Percentiles rank a stretch among this genome's conserved stretches.
phyloP scores from a whole-genome alignment of 2,888 invertebrate species.

The Dermolepida albohirtum region DNA sequence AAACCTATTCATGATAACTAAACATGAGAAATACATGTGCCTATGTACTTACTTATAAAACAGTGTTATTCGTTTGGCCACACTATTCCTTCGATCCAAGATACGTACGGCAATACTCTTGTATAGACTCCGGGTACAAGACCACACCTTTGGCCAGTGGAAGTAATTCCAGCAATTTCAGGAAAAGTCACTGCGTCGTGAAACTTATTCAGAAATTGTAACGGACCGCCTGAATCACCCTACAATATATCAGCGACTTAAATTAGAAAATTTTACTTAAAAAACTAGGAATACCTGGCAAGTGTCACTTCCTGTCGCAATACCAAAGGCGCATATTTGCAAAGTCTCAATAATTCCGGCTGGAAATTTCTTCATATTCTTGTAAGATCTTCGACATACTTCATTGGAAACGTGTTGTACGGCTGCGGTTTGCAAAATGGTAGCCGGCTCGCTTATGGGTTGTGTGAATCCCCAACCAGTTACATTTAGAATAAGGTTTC shows the following conservation, averaged over 20 bases:
- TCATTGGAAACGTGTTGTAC: background rate
- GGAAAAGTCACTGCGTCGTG: conserved; percentile 1
- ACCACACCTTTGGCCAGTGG: conserved; percentile 8
- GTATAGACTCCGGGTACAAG: conserved; percentile 20
- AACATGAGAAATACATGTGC: no score
- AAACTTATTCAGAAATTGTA: conserved; percentile 3
- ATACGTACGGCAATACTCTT: conserved; percentile 11
- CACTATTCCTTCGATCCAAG: conserved; percentile 30
- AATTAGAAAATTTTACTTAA: background rate
- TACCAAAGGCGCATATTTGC: conserved; percentile 12
- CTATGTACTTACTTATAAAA: no score
- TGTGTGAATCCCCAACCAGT: no score
- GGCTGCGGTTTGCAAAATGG: no score
- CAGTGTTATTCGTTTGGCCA: conserved; percentile 11
- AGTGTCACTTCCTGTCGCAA: background rate
- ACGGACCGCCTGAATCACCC: conserved; percentile 14
- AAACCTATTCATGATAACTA: no score
- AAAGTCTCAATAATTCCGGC: conserved; percentile 1
- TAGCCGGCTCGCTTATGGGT: no score
- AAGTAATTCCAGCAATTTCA: conserved; percentile 20
- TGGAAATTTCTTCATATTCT: background rate
- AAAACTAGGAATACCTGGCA: conserved; percentile 11
- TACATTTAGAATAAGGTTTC: no score
- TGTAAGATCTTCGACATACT: background rate
- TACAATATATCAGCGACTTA: background rate